Percentiles rank a stretch among this genome's conserved stretches.
Conservation (phyloP, 2,888 invertebrate species). For the Agonopterix heracliana region DNA sequence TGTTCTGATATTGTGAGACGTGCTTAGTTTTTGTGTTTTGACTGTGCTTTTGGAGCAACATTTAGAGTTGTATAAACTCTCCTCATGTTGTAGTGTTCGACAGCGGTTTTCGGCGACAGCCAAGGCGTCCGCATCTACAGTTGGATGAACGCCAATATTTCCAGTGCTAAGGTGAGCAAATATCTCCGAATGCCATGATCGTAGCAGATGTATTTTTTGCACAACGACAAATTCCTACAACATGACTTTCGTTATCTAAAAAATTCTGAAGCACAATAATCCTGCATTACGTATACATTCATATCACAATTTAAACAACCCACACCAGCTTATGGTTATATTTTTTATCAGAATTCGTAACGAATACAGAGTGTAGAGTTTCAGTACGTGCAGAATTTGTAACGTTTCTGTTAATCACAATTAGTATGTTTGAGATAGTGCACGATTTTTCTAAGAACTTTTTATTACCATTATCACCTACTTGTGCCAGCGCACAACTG, state of each 20-base stretch:
- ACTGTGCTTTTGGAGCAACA: conserved; percentile 39
- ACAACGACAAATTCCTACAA: neutral
- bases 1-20: conserved; percentile 32
- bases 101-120: conserved; percentile 61
- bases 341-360: too few species aligned
- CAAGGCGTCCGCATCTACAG: conserved; percentile 55
- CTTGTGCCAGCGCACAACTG: conserved; percentile 5
- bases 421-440: conserved; percentile 3
- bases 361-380: too few species aligned
- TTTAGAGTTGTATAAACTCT: conserved; percentile 38
- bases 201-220: conserved; percentile 27
- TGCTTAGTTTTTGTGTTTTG: conserved; percentile 50
- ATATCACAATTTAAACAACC: too few species aligned
- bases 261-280: neutral
- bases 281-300: neutral
- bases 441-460: conserved; percentile 5
- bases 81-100: conserved; percentile 44
- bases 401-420: too few species aligned
- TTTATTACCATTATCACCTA: neutral
- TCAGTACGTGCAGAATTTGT: too few species aligned
- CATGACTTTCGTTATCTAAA: conserved; percentile 3
- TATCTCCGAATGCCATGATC: conserved; percentile 32
- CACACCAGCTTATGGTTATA: too few species aligned
- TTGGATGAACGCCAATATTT: conserved; percentile 73
- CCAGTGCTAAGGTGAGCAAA: conserved; percentile 65